Base-by-base conservation (phyloP, 2,888 invertebrate genomes). In the Baronia brevicornis region DNA sequence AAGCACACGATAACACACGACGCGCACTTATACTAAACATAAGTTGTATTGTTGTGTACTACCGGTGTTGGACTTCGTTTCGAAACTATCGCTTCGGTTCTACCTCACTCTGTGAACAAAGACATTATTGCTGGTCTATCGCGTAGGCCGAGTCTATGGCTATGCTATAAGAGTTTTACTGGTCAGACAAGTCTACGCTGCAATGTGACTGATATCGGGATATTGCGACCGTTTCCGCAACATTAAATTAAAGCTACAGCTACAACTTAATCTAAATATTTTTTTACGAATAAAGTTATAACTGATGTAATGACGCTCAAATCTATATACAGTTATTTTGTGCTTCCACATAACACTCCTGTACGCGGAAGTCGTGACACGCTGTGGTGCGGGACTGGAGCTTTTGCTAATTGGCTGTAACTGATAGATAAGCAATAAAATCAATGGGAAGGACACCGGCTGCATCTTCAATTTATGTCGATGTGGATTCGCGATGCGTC, bases 391-490 rank as follows among this genome's bases (percentile, higher is more conserved):
- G 46, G 57, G 56, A 54, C 59, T 68, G 62, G 66, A 69, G 70
- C 44, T 64, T 77, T 75, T 65, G 71, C 73, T 82, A 80, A 82
- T 82, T 78, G 77, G 67, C 67, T 62, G 67, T 66, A 68, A 68
- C 72, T 62, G 64, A 72, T 70, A 72, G 74, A 72, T 71, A 70
- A 68, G 73, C 68, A 72, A 77, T 77, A 73, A 77, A 79, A 77
- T 77, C 75, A 78, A 78, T 77, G 69, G 70, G 66, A 61, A 78
- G 75, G 79, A 80, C 79, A 77, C 66, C 59, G 68, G 62, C 71
- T 82, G 82, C 82, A 82, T 84, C 74, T 74, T 65, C 62, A 79
- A 79, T 79, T 71, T 67, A 75, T 73, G 79, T 65, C 74, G 74
- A 73, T 73, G 75, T 73, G 65, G 73, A 75, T 70, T 73, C 71